Evolutionary conservation across 2,888 invertebrate species (phyloP).

Genomic region (Halictus quadricinctus): DNA sequence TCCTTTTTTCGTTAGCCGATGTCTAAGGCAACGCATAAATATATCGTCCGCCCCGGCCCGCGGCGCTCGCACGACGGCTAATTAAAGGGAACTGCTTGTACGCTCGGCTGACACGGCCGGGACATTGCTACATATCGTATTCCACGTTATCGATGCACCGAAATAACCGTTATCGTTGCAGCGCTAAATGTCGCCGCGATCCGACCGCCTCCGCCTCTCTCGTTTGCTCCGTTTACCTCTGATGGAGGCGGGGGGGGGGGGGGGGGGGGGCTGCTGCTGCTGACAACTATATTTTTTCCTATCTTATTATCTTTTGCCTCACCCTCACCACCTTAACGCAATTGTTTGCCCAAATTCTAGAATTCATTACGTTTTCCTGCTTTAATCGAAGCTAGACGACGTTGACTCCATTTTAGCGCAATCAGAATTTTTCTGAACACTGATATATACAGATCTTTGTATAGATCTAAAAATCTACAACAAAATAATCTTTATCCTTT

Average conservation of each 20-base stretch:
- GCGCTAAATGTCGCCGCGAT: slow-evolving; percentile 29
- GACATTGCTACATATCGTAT: slow-evolving; percentile 58
- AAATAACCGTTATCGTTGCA: slow-evolving; percentile 56
- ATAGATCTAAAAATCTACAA: no score
- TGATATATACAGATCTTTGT: no score
- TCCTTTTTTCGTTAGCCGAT: slow-evolving; percentile 38
- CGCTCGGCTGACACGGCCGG: slow-evolving; percentile 51
- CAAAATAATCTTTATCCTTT: no score
- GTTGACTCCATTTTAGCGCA: neutral
- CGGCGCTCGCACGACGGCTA: slow-evolving; percentile 60
- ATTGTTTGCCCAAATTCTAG: neutral
- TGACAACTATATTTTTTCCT: neutral
- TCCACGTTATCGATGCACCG: slow-evolving; percentile 59
- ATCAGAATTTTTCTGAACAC: neutral
- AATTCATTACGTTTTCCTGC: neutral
- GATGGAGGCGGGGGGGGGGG: no score
- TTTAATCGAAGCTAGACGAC: neutral
- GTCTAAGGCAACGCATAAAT: slow-evolving; percentile 60
- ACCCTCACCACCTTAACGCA: no score
- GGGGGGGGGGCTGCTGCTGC: rapidly evolving
- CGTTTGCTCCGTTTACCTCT: neutral
- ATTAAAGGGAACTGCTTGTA: slow-evolving; percentile 66
- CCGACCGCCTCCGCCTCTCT: neutral
- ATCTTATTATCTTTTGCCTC: neutral
- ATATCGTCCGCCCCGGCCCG: slow-evolving; percentile 53